phyloP scores from a whole-genome alignment of 2,113 vertebrate genomes.

The Myotis lucifugus region DNA sequence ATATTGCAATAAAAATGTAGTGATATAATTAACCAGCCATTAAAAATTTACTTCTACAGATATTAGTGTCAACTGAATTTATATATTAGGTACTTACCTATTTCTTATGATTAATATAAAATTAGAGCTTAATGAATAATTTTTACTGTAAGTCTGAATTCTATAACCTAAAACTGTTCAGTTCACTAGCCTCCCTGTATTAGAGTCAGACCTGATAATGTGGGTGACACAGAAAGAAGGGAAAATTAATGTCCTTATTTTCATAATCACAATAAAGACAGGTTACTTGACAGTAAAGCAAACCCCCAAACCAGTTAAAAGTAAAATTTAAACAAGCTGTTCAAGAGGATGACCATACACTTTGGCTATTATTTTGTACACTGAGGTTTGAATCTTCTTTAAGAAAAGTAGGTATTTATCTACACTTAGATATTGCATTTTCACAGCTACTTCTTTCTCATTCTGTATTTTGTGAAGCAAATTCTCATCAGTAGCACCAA shows the following conservation, averaged over 20 bases:
- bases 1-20: constrained; percentile 93
- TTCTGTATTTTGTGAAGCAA: background rate
- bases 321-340: background rate
- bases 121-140: background rate
- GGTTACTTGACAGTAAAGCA: background rate
- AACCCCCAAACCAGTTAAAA: background rate
- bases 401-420: background rate
- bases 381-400: background rate
- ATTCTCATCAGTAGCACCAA: background rate
- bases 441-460: background rate
- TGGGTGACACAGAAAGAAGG: background rate
- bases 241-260: background rate
- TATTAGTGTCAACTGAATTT: constrained; percentile 72
- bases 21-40: constrained; percentile 92
- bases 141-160: background rate
- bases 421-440: no score
- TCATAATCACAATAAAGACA: background rate
- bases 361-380: background rate
- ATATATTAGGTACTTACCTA: constrained; percentile 39
- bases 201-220: background rate
- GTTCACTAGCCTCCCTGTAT: background rate
- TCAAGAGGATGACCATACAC: background rate
- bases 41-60: constrained; percentile 88
- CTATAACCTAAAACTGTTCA: background rate
- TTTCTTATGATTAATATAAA: background rate